Base-by-base conservation (phyloP, 2,113 vertebrate genomes). In the Caretta caretta region DNA sequence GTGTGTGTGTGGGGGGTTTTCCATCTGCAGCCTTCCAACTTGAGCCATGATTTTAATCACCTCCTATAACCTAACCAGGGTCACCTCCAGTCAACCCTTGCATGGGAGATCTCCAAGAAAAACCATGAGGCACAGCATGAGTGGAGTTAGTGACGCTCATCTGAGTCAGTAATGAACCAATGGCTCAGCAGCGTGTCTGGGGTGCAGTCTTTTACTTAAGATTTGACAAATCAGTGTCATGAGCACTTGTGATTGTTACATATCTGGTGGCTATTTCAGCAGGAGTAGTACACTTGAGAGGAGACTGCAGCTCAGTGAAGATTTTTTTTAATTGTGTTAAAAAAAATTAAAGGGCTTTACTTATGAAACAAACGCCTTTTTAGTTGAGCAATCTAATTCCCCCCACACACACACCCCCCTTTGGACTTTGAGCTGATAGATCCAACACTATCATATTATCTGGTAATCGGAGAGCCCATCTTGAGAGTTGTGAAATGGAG, bases 21-120 rank as follows among this genome's bases (percentile, higher is more conserved):
- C 24, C 79, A 97, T 90, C 90, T 95, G 95, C 92, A 95, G 81
- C 88, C 57, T 96, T 92, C 83, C 72, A 89, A 1, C 48, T 29
- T 72, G 35, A 94, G 92, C 88, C 29, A 80, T 2, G 10, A 72
- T 38, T 35, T 56, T 48, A 80, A 80, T 31, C 13, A 96, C 87
- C 62, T 89, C 25, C 31, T 90, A 0, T 13, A 88, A 75, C 89
- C 35, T 42, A 96, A 96, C 57, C 72, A 51, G 83, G 51, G 87
- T 25, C n/a, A 38, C 0, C 0, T 25, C 86, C 35, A 38, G 59
- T 8, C 42, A 2, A 6, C 76, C 27, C 54, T 48, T 10, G n/a
- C 8, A 72, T 72, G 27, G 0, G 8, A 96, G 83, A 78, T 51
- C 69, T 48, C 20, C 20, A n/a, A 78, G 87, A 65, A 95, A 79